Percentiles rank a stretch among this genome's conserved stretches.
Conservation (phyloP, 2,113 vertebrate genomes). For the Oncorhynchus nerka region DNA sequence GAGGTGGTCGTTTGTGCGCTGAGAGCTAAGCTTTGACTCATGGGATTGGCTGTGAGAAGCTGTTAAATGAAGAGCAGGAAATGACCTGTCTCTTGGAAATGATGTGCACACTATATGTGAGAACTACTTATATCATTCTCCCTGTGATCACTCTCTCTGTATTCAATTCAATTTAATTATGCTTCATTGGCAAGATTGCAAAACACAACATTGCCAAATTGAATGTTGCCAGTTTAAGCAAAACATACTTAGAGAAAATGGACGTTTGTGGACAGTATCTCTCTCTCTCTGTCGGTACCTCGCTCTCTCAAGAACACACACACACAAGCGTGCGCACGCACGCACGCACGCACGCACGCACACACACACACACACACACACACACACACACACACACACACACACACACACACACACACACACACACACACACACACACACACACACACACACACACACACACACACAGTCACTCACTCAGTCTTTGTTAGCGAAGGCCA, state of each 20-base stretch:
- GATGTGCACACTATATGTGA: slow-evolving; percentile 52
- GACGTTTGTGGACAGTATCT: no score
- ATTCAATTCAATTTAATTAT: slow-evolving; percentile 51
- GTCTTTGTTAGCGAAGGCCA: slow-evolving; percentile 37
- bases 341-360: background rate
- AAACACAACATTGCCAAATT: background rate
- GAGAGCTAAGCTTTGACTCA: background rate
- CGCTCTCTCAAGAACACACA: background rate
- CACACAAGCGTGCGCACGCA: background rate
- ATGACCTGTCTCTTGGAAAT: slow-evolving; percentile 56
- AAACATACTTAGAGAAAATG: background rate
- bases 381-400: background rate
- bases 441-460: no score
- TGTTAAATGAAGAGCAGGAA: slow-evolving; percentile 37
- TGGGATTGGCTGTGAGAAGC: background rate
- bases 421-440: background rate
- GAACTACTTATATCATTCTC: slow-evolving; percentile 53
- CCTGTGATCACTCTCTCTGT: slow-evolving; percentile 37
- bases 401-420: background rate
- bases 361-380: no score
- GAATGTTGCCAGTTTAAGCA: no score
- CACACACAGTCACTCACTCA: slow-evolving; percentile 2
- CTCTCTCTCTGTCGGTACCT: no score
- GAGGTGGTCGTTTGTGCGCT: background rate
- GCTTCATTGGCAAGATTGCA: slow-evolving; percentile 40